Evolutionary conservation across 1,140 invertebrate genomes (phyloP).

Genomic region (Manduca sexta): DNA sequence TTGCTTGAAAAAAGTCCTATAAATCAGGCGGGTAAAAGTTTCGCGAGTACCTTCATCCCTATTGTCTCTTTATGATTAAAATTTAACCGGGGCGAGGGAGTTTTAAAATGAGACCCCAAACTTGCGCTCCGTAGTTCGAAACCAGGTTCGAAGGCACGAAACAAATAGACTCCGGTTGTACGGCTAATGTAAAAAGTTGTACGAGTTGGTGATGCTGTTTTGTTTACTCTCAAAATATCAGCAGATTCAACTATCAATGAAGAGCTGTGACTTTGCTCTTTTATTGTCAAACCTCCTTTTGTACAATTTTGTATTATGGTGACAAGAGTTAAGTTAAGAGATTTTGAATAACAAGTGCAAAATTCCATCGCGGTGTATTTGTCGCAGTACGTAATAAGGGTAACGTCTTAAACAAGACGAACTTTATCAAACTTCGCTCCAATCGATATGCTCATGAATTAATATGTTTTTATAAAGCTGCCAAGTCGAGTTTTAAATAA

Average conservation of each 20-base stretch:
- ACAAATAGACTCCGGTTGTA: slow-evolving; percentile 45
- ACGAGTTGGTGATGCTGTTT: slow-evolving; percentile 30
- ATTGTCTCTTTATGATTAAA: slow-evolving; percentile 65
- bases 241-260: slow-evolving; percentile 19
- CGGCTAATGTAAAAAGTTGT: slow-evolving; percentile 63
- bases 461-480: too few species aligned
- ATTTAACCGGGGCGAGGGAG: slow-evolving; percentile 42
- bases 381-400: too few species aligned
- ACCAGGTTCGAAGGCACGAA: slow-evolving; percentile 51
- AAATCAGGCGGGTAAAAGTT: slow-evolving; percentile 35
- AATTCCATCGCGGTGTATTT: too few species aligned
- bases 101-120: slow-evolving; percentile 58
- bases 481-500: too few species aligned
- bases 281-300: too few species aligned
- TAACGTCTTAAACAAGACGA: too few species aligned
- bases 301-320: too few species aligned
- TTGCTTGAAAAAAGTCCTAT: slow-evolving; percentile 18
- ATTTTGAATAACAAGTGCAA: too few species aligned
- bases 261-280: background rate
- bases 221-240: slow-evolving; percentile 53
- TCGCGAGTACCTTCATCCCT: slow-evolving; percentile 41
- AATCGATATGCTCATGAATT: too few species aligned
- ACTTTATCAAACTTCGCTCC: too few species aligned
- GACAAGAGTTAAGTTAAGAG: too few species aligned
- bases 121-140: slow-evolving; percentile 47